Conservation (phyloP, 2,888 invertebrate species). For the Iselma pallidipennis region DNA sequence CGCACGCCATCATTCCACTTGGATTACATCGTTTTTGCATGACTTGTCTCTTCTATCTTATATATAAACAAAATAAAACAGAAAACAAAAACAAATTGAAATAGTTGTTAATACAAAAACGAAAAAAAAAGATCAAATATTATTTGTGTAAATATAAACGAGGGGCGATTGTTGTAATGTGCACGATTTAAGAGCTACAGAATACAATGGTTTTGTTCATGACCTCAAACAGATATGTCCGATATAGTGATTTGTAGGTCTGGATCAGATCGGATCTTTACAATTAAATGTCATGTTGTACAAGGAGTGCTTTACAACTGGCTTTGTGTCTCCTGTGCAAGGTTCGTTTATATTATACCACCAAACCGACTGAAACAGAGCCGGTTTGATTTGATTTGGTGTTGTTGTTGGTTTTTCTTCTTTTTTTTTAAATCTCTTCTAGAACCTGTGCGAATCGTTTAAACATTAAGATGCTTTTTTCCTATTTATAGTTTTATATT, state of each 20-base stretch:
- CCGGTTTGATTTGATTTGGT: neutral
- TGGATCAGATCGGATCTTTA: conserved; percentile 48
- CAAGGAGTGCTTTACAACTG: conserved; percentile 36
- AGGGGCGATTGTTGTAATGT: conserved; percentile 11
- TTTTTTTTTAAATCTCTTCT: neutral
- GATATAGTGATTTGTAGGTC: conserved; percentile 49
- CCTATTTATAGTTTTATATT: too few species aligned
- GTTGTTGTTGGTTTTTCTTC: neutral
- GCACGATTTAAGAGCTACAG: conserved; percentile 12
- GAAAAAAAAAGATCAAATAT: neutral
- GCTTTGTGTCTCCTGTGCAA: neutral
- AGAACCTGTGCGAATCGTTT: neutral
- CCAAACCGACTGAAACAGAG: neutral
- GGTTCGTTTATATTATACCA: neutral
- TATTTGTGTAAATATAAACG: neutral
- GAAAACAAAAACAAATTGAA: conserved; percentile 24
- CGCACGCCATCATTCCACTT: neutral
- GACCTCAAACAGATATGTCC: conserved; percentile 30
- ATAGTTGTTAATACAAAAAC: conserved; percentile 3
- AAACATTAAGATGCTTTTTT: too few species aligned
- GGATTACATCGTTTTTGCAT: neutral
- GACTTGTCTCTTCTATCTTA: neutral
- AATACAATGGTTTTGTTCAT: conserved; percentile 35
- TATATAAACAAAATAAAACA: neutral
- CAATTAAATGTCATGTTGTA: conserved; percentile 50